Evolutionary conservation across 2,888 invertebrate genomes (phyloP), one percentile per base, ranked within the genome.

Genomic region (Drosophila robusta): DNA sequence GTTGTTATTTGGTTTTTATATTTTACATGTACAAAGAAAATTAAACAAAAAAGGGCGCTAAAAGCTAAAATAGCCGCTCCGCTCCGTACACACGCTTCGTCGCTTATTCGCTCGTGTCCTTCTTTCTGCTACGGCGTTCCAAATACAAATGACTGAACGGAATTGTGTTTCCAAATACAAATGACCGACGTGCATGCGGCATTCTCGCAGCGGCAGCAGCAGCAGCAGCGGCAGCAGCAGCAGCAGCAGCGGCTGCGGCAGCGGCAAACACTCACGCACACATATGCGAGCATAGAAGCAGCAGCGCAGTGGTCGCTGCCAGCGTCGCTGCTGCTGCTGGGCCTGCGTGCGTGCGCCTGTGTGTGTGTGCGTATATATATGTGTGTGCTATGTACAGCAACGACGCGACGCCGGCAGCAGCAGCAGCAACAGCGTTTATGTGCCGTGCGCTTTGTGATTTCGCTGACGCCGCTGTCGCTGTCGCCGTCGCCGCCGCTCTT

Each of bases 11-110:
- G 34, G 34, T 42, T 63, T 65, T 63, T 51, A 45, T 67, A n/a
- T 73, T 63, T 80, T 78, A 76, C 62, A 63, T 63, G 42, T 69
- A 67, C 62, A 74, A 75, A 80, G 75, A 87, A 90, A 87, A 87
- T 83, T 51, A 89, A 89, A 80, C 70, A 90, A 90, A 90, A 91
- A 89, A 91, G 88, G 88, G 88, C 90, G 91, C 91, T 90, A 90
- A 89, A 89, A 90, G 90, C 85, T 86, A 89, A 90, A 90, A 88
- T 88, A 89, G 88, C 87, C 87, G 84, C 89, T 87, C 89, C 90
- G 75, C 89, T 89, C 82, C 85, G 89, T 83, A 76, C 89, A 44
- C 85, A 85, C 89, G 89, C 81, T 82, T 85, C 85, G 78, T 75
- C 75, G 75, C 74, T 78, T 77, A 69, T 80, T 83, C 87, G 87